These are phyloP conservation scores for Bugulina stolonifera DNA, from an alignment of 2,888 invertebrate species.

Conservation along the genomic window DNA sequence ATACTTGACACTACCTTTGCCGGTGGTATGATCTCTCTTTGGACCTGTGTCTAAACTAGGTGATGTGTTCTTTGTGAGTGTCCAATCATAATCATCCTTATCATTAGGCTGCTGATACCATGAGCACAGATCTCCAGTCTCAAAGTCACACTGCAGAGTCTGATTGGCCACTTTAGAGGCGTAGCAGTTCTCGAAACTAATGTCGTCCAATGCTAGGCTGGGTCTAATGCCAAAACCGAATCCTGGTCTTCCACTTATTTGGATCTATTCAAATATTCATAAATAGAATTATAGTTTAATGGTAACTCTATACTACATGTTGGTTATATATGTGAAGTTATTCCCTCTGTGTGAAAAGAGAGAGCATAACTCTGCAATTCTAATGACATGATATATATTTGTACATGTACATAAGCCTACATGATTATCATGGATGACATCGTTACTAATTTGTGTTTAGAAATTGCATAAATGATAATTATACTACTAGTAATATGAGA, in stretches of 20 bases:
- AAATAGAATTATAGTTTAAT: background rate
- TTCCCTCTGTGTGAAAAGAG: no score
- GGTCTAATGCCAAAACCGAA: background rate
- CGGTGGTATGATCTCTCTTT: slow-evolving; percentile 27
- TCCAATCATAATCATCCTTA: slow-evolving; percentile 28
- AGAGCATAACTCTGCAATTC: no score
- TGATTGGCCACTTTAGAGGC: background rate
- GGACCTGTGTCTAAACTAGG: slow-evolving; percentile 26
- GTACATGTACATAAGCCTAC: no score
- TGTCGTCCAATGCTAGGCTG: slow-evolving; percentile 26
- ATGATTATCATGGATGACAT: no score
- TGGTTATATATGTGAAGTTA: no score
- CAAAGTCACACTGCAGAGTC: slow-evolving; percentile 13
- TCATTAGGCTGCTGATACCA: slow-evolving; percentile 23
- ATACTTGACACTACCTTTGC: no score
- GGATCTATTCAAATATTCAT: background rate
- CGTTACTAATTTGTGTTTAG: no score
- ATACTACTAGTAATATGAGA: no score
- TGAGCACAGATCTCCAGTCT: slow-evolving; percentile 18
- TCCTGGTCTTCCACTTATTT: background rate
- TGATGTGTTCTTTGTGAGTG: slow-evolving; percentile 24
- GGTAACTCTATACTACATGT: no score
- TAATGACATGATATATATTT: no score
- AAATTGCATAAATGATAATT: no score
- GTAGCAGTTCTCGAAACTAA: slow-evolving; percentile 21